Conservation (phyloP, 1,140 invertebrate species). For the Tyrophagus putrescentiae region DNA sequence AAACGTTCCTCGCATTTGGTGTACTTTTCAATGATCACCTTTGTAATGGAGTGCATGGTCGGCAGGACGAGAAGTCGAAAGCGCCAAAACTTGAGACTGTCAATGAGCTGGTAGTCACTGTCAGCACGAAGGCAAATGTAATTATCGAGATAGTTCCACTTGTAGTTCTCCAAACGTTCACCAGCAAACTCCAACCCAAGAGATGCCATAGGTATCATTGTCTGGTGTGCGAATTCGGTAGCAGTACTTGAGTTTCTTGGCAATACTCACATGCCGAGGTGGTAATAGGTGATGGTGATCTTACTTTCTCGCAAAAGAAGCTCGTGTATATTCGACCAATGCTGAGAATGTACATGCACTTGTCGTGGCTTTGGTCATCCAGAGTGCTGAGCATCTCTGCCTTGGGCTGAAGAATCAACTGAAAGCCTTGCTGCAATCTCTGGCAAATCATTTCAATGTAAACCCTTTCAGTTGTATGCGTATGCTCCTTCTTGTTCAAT, state of each 20-base stretch:
- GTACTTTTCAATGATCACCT: conserved; percentile 38
- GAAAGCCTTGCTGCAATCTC: conserved; percentile 77
- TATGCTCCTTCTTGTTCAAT: conserved; percentile 31
- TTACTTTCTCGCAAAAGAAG: conserved; percentile 65
- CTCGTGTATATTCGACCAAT: conserved; percentile 90
- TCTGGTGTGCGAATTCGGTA: conserved; percentile 85
- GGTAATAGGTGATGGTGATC: conserved; percentile 79
- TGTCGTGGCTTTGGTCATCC: neutral
- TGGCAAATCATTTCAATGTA: conserved; percentile 82
- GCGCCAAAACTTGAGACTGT: conserved; percentile 76
- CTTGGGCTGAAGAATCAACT: conserved; percentile 49
- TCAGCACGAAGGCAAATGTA: conserved; percentile 83
- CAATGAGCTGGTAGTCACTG: conserved; percentile 41
- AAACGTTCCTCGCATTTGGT: conserved; percentile 46
- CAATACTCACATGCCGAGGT: conserved; percentile 84
- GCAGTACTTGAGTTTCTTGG: conserved; percentile 63
- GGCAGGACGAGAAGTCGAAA: conserved; percentile 76
- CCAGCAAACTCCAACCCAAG: conserved; percentile 82
- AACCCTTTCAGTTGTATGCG: conserved; percentile 65
- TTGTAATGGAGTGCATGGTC: conserved; percentile 33
- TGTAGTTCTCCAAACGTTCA: conserved; percentile 86
- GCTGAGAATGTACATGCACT: conserved; percentile 42
- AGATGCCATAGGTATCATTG: conserved; percentile 82
- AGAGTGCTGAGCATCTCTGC: neutral
- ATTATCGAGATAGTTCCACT: conserved; percentile 95